phyloP scores from a whole-genome alignment of 2,888 invertebrate genomes.

The Oscheius myriophilus region DNA sequence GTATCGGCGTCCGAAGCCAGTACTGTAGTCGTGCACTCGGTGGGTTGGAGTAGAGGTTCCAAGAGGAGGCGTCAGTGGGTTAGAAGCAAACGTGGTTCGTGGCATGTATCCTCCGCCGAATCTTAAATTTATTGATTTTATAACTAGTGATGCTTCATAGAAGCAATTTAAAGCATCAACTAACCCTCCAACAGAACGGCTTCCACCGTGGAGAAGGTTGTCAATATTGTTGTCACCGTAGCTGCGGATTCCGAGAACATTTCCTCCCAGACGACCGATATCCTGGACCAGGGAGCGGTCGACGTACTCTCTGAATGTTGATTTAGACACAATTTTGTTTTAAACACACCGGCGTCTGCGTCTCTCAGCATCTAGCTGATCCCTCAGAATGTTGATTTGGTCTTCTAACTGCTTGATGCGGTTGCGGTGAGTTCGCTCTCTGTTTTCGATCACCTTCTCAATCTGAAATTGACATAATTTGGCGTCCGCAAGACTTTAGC shows the following conservation, averaged over 20 bases:
- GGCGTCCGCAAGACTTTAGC: neutral
- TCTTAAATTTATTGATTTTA: conserved; percentile 34
- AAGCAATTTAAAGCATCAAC: conserved; percentile 16
- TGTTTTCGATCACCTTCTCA: conserved; percentile 68
- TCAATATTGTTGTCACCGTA: conserved; percentile 60
- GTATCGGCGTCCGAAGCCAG: conserved; percentile 30
- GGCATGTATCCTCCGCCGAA: conserved; percentile 41
- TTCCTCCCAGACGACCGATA: conserved; percentile 63
- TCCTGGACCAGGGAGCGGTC: conserved; percentile 65
- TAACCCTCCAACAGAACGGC: conserved; percentile 36
- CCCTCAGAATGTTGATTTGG: conserved; percentile 64
- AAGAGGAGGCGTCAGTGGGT: conserved; percentile 69
- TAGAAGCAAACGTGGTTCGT: conserved; percentile 67
- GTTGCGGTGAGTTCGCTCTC: conserved; percentile 65
- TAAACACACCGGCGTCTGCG: conserved; percentile 46
- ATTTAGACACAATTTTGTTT: neutral
- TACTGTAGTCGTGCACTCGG: conserved; percentile 37
- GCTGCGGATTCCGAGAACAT: conserved; percentile 45
- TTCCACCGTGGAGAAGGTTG: conserved; percentile 44
- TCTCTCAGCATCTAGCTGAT: conserved; percentile 67
- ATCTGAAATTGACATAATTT: conserved; percentile 47
- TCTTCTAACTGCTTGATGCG: conserved; percentile 68
- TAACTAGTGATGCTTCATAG: conserved; percentile 12
- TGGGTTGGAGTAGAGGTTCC: conserved; percentile 68
- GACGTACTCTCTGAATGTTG: conserved; percentile 52